Percentiles rank a stretch among this genome's conserved stretches.
phyloP scores from a whole-genome alignment of 2,113 vertebrate genomes.

The Scopus umbretta region DNA sequence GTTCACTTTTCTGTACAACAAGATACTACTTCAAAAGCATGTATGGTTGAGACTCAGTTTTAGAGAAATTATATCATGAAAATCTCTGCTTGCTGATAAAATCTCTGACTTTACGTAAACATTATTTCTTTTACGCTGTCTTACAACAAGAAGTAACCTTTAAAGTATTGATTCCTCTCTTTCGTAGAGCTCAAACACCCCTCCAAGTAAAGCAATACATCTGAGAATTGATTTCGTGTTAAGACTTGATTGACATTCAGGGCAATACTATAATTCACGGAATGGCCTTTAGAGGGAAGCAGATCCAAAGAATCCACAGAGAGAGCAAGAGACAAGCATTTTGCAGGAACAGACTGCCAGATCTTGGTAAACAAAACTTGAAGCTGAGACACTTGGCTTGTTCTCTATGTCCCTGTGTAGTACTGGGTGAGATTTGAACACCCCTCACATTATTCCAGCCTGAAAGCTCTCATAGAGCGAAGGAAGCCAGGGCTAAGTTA shows the following conservation, averaged over 20 bases:
- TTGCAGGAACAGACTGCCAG: background rate
- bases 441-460: background rate
- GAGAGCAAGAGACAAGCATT: background rate
- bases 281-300: slow-evolving; percentile 61
- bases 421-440: background rate
- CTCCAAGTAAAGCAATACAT: background rate
- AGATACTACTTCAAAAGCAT: background rate
- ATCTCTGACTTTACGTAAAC: background rate
- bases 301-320: slow-evolving; percentile 36
- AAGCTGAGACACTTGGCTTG: background rate
- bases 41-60: background rate
- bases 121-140: background rate
- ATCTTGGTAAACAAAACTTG: background rate
- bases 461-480: background rate
- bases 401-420: background rate
- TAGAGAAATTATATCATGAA: background rate
- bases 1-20: background rate
- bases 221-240: background rate
- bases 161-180: background rate
- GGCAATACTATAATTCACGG: background rate
- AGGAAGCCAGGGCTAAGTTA: background rate
- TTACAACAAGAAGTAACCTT: background rate
- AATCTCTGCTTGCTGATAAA: background rate
- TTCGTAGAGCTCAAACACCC: background rate
- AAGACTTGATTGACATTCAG: background rate